Percentiles rank a stretch among this genome's conserved stretches.
These are phyloP conservation scores for Drosophila tani DNA, from an alignment of 1,140 invertebrate species.

Conservation along the genomic window DNA sequence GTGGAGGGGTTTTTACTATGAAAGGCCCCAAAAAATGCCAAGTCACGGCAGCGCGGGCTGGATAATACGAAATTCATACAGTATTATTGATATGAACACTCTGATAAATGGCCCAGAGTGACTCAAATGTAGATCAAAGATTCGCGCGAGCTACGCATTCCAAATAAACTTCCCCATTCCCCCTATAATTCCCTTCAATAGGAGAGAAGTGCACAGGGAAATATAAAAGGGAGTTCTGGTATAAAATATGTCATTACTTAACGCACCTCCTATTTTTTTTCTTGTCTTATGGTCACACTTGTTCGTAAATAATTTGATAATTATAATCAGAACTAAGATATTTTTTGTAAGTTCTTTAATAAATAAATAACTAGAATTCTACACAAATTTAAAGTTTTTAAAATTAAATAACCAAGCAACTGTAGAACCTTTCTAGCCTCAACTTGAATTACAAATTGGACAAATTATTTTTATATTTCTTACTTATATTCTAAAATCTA, in stretches of 20 bases:
- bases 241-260: no score
- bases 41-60: constrained; percentile 48
- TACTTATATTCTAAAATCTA: background rate
- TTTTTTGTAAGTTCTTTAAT: no score
- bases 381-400: no score
- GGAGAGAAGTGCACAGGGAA: constrained; percentile 7
- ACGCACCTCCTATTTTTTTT: no score
- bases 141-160: constrained; percentile 61
- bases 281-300: no score
- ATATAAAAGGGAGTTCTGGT: background rate
- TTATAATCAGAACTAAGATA: no score
- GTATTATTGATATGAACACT: constrained; percentile 76
- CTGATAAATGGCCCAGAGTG: constrained; percentile 71
- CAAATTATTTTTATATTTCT: no score
- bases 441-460: no score
- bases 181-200: background rate
- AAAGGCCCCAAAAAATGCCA: constrained; percentile 31
- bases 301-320: no score
- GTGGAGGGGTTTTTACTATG: constrained; percentile 16
- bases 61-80: constrained; percentile 68
- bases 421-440: no score
- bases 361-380: no score
- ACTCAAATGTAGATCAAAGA: constrained; percentile 70
- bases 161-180: constrained; percentile 24
- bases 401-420: no score